These are phyloP conservation scores for Lindbergichthys nudifrons DNA, from an alignment of 2,797 vertebrate species.

Conservation along the genomic window DNA sequence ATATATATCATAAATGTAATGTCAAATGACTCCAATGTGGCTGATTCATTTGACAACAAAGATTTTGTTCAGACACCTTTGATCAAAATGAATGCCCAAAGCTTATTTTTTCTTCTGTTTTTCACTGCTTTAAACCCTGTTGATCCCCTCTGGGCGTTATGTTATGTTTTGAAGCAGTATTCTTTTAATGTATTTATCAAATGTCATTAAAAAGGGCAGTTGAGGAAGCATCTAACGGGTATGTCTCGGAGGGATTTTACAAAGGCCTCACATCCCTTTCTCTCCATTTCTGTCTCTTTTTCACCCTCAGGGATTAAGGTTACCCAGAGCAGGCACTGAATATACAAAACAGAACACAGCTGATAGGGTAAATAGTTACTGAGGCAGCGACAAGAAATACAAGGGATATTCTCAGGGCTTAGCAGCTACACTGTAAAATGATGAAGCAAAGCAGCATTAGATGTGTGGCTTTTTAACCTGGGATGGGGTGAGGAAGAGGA, in stretches of 20 bases:
- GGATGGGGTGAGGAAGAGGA: conserved; percentile 13
- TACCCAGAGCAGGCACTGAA: conserved; percentile 15
- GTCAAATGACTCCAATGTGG: not conserved
- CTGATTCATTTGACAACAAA: not conserved
- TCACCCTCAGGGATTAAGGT: conserved; percentile 43
- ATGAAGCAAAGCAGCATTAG: conserved; percentile 10
- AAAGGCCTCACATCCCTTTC: conserved; percentile 25
- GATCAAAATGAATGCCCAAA: not conserved
- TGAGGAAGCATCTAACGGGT: conserved; percentile 8
- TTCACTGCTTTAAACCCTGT: not conserved
- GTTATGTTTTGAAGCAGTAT: conserved; percentile 18
- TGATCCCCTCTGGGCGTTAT: not conserved
- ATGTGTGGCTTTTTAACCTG: conserved; percentile 35
- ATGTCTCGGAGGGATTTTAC: conserved; percentile 23
- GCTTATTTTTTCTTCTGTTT: not conserved
- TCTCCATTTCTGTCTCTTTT: conserved; percentile 15
- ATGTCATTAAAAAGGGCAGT: conserved; percentile 44
- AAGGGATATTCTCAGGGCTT: conserved; percentile 46
- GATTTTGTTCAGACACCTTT: not conserved
- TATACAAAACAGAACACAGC: conserved; percentile 41
- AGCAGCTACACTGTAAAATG: conserved; percentile 28
- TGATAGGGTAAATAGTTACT: conserved; percentile 49
- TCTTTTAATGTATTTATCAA: not conserved
- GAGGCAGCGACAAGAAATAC: conserved; percentile 57
- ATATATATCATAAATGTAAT: not conserved